Evolutionary conservation across 2,888 invertebrate species (phyloP).

Genomic region (Lepidocyrtoides sp.): DNA sequence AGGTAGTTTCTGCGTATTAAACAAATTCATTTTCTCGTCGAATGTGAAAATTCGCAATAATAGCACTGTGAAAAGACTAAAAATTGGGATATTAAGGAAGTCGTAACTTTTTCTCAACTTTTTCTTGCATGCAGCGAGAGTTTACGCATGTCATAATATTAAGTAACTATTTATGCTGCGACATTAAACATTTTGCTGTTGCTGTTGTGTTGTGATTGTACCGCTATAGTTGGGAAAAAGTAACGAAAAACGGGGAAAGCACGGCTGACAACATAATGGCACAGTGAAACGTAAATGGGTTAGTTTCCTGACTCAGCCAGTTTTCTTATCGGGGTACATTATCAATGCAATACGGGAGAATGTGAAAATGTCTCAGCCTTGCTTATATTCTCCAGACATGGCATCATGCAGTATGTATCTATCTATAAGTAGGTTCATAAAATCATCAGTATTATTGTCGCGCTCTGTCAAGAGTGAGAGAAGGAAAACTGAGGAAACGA

Average conservation of each 20-base stretch:
- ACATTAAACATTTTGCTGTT: slow-evolving; percentile 36
- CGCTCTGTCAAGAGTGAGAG: not conserved
- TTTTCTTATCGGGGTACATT: slow-evolving; percentile 64
- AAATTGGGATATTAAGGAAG: not conserved
- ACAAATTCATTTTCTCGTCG: not conserved
- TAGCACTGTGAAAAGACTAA: not conserved
- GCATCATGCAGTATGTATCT: not conserved
- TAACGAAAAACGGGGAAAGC: not conserved
- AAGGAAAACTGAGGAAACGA: slow-evolving; percentile 63
- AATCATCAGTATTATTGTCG: slow-evolving; percentile 2
- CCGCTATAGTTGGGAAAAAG: slow-evolving; percentile 9
- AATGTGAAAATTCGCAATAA: not conserved
- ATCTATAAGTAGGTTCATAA: not conserved
- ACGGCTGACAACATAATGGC: slow-evolving; percentile 38
- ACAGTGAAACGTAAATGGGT: slow-evolving; percentile 50
- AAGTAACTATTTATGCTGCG: slow-evolving; percentile 1
- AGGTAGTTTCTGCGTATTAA: not conserved
- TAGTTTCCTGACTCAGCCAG: slow-evolving; percentile 62
- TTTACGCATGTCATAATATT: not conserved
- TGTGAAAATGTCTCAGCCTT: slow-evolving; percentile 13
- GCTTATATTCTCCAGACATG: not conserved
- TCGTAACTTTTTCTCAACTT: not conserved
- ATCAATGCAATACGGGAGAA: slow-evolving; percentile 63
- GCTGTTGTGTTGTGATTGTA: not conserved
- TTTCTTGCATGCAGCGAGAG: not conserved